Percentiles rank a stretch among this genome's conserved stretches.
These are phyloP conservation scores for Dasyurus viverrinus DNA, from an alignment of 2,113 vertebrate genomes.

Conservation along the genomic window DNA sequence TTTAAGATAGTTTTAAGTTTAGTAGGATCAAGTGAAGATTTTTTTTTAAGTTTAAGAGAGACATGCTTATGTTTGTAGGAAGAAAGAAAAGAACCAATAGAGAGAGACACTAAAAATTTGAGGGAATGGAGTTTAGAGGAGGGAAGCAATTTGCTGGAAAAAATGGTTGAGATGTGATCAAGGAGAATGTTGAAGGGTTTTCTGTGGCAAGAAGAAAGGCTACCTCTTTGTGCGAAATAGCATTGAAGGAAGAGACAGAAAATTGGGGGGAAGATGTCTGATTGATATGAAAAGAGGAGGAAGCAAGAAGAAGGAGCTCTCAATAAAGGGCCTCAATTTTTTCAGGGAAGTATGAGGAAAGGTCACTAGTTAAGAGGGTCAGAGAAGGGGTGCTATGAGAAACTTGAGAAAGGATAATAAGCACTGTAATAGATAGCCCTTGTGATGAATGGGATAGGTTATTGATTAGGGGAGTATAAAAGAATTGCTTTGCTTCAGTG, in stretches of 20 bases:
- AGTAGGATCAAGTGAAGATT: background rate
- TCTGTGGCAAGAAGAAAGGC: background rate
- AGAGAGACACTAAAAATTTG: background rate
- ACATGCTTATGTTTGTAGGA: background rate
- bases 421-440: background rate
- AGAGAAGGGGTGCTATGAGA: background rate
- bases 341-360: background rate
- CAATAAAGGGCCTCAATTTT: background rate
- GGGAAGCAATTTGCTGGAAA: background rate
- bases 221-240: background rate
- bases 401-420: background rate
- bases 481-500: background rate
- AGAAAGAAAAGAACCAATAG: background rate
- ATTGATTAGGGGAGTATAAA: background rate
- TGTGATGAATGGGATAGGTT: background rate
- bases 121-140: background rate
- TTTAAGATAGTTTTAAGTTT: background rate
- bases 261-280: background rate
- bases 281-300: background rate
- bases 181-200: background rate
- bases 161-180: background rate
- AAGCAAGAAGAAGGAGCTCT: background rate
- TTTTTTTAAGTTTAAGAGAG: background rate
- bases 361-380: background rate
- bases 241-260: background rate